Conservation (phyloP, 1,140 invertebrate species). For the Apocrypta bakeri region DNA sequence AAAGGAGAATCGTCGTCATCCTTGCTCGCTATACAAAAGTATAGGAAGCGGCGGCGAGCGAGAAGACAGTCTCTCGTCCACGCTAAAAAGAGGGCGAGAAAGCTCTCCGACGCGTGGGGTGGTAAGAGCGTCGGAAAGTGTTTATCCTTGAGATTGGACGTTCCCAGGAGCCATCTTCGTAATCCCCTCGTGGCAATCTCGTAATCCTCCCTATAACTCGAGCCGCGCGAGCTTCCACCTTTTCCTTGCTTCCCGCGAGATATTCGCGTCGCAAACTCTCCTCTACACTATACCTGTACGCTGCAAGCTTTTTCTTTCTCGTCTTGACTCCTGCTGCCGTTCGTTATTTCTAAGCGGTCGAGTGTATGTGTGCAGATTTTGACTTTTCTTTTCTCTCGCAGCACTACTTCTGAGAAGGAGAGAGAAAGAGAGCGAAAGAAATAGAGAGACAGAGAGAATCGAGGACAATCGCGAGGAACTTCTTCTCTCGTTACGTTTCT, state of each 20-base stretch:
- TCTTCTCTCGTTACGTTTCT: background rate
- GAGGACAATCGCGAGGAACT: slow-evolving; percentile 23
- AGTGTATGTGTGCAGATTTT: slow-evolving; percentile 7
- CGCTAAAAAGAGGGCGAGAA: slow-evolving; percentile 11
- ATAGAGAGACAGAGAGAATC: too few relatives aligned
- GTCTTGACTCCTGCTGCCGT: background rate
- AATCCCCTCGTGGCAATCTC: slow-evolving; percentile 73
- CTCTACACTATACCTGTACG: background rate
- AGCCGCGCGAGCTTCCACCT: slow-evolving; percentile 50
- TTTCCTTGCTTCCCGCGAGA: slow-evolving; percentile 33
- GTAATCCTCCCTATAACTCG: slow-evolving; percentile 73
- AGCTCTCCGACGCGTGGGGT: background rate
- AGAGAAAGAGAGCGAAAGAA: too few relatives aligned
- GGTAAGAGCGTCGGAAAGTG: slow-evolving; percentile 69
- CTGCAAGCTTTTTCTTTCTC: slow-evolving; percentile 16
- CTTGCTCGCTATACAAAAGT: background rate
- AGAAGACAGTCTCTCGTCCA: background rate
- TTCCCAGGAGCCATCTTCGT: slow-evolving; percentile 70
- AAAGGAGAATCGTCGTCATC: slow-evolving; percentile 15
- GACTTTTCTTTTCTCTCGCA: slow-evolving; percentile 12
- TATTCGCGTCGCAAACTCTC: slow-evolving; percentile 1
- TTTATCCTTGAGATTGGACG: slow-evolving; percentile 75
- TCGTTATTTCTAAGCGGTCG: slow-evolving; percentile 27
- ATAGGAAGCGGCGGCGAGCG: slow-evolving; percentile 27
- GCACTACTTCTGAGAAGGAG: background rate